These are phyloP conservation scores for Drosophila anomelani DNA, from an alignment of 2,888 invertebrate species.

Conservation along the genomic window DNA sequence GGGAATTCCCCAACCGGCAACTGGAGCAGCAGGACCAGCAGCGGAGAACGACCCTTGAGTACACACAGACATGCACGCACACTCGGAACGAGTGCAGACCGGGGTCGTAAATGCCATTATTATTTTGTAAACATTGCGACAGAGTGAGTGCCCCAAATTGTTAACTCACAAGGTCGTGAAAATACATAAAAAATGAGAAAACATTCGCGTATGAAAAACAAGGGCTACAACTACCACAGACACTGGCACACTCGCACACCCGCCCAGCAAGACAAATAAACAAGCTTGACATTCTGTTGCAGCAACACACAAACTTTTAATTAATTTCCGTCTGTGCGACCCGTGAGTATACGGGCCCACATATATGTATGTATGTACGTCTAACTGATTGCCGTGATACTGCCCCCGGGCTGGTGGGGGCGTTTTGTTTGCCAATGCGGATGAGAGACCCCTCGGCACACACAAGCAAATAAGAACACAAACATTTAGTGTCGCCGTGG, in stretches of 20 bases:
- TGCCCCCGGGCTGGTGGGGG: conserved; percentile 5
- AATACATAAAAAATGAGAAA: conserved; percentile 41
- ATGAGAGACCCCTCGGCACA: conserved; percentile 21
- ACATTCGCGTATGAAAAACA: conserved; percentile 32
- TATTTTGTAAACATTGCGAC: conserved; percentile 78
- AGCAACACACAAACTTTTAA: conserved; percentile 71
- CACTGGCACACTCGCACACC: conserved; percentile 6
- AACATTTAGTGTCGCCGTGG: conserved; percentile 56
- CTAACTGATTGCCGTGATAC: conserved; percentile 30
- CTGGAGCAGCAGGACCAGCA: conserved; percentile 12
- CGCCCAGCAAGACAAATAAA: conserved; percentile 35
- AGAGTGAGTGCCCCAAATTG: conserved; percentile 73
- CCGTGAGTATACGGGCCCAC: conserved; percentile 22
- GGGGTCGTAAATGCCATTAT: conserved; percentile 79
- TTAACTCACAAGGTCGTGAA: conserved; percentile 74
- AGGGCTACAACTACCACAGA: conserved; percentile 25
- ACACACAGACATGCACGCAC: conserved; percentile 36
- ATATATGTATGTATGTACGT: conserved; percentile 6
- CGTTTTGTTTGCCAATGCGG: conserved; percentile 20
- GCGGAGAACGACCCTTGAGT: conserved; percentile 52
- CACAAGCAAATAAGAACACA: conserved; percentile 50
- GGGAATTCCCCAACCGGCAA: conserved; percentile 37
- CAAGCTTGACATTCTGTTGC: conserved; percentile 60
- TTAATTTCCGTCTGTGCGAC: conserved; percentile 67
- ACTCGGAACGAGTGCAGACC: conserved; percentile 43